Conservation (phyloP, 53 echinoderm and acorn worm genomes). For the Actinopyga echinites region DNA sequence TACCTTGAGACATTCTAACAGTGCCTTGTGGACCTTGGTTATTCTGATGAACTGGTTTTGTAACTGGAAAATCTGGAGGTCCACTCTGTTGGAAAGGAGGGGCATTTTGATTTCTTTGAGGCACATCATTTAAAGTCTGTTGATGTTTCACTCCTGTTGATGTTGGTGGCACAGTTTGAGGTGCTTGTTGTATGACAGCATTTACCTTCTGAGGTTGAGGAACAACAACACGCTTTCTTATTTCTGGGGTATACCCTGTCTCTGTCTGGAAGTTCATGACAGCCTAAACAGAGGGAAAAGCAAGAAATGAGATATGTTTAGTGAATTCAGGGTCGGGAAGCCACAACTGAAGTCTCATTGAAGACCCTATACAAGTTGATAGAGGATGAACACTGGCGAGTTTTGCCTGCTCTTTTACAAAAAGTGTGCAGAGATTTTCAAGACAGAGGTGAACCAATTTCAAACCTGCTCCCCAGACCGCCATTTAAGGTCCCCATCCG, state of each 20-base stretch:
- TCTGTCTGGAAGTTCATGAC: conserved; percentile 79
- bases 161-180: neutral
- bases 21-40: too few species aligned
- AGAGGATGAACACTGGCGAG: too few species aligned
- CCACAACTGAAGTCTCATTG: neutral
- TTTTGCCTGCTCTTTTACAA: too few species aligned
- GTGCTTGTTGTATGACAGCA: neutral
- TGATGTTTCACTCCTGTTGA: neutral
- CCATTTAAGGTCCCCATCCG: too few species aligned
- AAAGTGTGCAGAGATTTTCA: too few species aligned
- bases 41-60: neutral
- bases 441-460: too few species aligned
- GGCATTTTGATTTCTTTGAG: neutral
- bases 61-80: conserved; percentile 1
- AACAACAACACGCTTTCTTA: conserved; percentile 23
- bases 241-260: conserved; percentile 68
- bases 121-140: neutral
- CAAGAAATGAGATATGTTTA: neutral
- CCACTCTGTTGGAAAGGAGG: conserved; percentile 18
- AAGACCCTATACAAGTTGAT: neutral
- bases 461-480: too few species aligned
- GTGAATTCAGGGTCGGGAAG: too few species aligned
- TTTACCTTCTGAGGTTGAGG: neutral
- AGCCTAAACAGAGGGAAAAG: conserved; percentile 41
- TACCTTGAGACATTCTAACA: neutral